Evolutionary conservation across 2,797 vertebrate genomes (phyloP).

Genomic region (Odontamblyopus lacepedii): DNA sequence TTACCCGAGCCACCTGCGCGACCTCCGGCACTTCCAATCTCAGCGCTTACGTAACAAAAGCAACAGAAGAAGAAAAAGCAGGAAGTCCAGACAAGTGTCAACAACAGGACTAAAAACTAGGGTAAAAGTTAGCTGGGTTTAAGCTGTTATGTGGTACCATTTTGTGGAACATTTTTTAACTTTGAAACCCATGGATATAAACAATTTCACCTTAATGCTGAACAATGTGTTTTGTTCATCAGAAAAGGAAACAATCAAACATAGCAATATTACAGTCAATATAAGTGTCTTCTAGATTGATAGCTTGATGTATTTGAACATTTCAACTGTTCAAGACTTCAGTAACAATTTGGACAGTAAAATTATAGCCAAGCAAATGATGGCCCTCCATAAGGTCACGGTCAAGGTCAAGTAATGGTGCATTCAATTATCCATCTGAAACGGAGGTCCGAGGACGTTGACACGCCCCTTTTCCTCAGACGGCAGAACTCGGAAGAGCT

Average conservation of each 20-base stretch:
- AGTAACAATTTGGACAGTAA: too few relatives aligned
- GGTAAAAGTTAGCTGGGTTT: not conserved
- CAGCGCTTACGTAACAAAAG: slow-evolving; percentile 54
- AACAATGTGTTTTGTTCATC: not conserved
- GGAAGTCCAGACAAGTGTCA: slow-evolving; percentile 30
- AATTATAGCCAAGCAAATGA: too few relatives aligned
- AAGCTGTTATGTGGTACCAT: too few relatives aligned
- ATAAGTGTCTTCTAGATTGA: not conserved
- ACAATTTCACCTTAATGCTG: not conserved
- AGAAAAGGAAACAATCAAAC: not conserved
- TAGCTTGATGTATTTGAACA: not conserved
- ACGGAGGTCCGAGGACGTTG: too few relatives aligned
- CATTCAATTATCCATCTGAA: too few relatives aligned
- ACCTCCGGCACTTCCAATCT: slow-evolving; percentile 58
- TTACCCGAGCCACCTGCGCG: slow-evolving; percentile 47
- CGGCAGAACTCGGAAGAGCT: too few relatives aligned
- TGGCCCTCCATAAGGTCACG: too few relatives aligned
- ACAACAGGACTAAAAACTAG: slow-evolving; percentile 40
- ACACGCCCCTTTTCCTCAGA: too few relatives aligned
- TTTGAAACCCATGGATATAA: not conserved
- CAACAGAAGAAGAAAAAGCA: slow-evolving; percentile 24
- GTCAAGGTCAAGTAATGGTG: too few relatives aligned
- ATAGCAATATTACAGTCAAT: not conserved
- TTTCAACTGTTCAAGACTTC: too few relatives aligned
- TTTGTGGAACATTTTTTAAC: too few relatives aligned